Conservation (phyloP, 2,113 vertebrate species). For the Pholis gunnellus region DNA sequence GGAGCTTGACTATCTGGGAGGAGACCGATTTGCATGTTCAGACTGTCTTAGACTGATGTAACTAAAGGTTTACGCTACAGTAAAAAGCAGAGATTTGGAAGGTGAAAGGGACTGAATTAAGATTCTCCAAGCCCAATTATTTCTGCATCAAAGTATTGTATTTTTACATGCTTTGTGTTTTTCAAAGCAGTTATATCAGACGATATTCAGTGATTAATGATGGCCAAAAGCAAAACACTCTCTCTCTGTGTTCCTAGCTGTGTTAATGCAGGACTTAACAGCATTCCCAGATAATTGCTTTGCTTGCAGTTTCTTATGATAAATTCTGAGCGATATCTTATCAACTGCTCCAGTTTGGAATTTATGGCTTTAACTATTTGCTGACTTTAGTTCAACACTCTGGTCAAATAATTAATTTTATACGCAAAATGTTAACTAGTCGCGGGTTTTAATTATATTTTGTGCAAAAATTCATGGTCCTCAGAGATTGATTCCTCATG, state of each 20-base stretch:
- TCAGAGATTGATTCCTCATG: no score
- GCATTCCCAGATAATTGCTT: background rate
- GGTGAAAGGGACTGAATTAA: constrained; percentile 3
- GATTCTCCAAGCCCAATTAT: constrained; percentile 16
- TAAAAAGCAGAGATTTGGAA: background rate
- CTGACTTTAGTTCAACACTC: background rate
- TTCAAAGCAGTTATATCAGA: constrained; percentile 1
- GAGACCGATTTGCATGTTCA: constrained; percentile 23
- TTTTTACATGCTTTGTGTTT: constrained; percentile 4
- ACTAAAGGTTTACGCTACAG: background rate
- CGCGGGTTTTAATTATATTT: no score
- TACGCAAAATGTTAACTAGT: no score
- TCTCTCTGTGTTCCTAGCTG: background rate
- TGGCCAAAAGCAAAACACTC: background rate
- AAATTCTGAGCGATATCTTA: background rate
- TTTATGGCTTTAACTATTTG: background rate
- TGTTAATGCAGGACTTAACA: background rate
- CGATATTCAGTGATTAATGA: background rate
- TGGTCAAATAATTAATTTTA: no score
- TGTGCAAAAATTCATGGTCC: no score
- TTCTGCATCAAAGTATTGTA: background rate
- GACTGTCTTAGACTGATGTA: background rate
- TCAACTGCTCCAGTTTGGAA: no score
- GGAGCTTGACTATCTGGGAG: constrained; percentile 3
- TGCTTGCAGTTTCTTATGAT: background rate